Conservation (phyloP, 1,140 invertebrate species). For the Vanessa atalanta region DNA sequence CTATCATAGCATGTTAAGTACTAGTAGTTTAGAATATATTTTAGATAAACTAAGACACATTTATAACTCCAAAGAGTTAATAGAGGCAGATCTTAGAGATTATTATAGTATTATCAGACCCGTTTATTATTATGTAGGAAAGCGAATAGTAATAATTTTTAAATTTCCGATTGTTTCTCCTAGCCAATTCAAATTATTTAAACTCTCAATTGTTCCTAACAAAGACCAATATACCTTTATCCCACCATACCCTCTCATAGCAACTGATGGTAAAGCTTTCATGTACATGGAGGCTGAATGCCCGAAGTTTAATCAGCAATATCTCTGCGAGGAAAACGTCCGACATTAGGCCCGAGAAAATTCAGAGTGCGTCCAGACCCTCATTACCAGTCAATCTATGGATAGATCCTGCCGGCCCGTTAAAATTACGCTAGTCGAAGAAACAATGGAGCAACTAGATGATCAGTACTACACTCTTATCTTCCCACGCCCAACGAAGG, state of each 20-base stretch:
- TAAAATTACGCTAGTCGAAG: neutral
- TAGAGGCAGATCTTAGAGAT: too few species aligned
- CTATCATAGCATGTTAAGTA: too few species aligned
- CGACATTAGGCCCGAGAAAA: slow-evolving; percentile 23
- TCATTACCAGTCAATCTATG: slow-evolving; percentile 23
- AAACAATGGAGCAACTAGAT: slow-evolving; percentile 14
- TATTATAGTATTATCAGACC: neutral
- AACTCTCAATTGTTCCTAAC: slow-evolving; percentile 1
- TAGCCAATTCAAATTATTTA: neutral
- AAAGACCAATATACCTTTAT: slow-evolving; percentile 6
- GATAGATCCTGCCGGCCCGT: slow-evolving; percentile 27
- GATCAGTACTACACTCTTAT: slow-evolving; percentile 3
- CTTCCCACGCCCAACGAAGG: slow-evolving; percentile 33
- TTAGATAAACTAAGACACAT: too few species aligned
- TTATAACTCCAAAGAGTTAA: too few species aligned
- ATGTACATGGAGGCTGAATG: slow-evolving; percentile 5
- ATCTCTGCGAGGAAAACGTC: slow-evolving; percentile 10
- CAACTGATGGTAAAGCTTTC: slow-evolving; percentile 1
- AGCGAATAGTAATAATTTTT: slow-evolving; percentile 4
- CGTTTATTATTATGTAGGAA: neutral
- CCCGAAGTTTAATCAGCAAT: slow-evolving; percentile 5
- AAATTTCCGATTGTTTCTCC: slow-evolving; percentile 1
- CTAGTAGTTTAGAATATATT: too few species aligned
- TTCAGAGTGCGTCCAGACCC: slow-evolving; percentile 31
- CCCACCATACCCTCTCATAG: slow-evolving; percentile 1